These are phyloP conservation scores for Leptopilina myrica DNA, from an alignment of 2,888 invertebrate genomes.

Conservation along the genomic window DNA sequence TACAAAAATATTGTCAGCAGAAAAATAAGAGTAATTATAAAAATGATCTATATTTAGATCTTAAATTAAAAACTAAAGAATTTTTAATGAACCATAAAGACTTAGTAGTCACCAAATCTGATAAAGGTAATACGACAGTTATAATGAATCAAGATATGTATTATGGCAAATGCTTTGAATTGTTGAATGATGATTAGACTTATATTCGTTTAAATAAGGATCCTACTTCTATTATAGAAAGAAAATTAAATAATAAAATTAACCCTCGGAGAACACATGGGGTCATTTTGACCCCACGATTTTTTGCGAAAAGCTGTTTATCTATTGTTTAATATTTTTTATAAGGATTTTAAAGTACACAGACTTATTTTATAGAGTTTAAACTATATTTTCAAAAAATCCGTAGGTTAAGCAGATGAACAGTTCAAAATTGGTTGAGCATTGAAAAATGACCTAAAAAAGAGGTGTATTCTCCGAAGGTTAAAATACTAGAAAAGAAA, in stretches of 20 bases:
- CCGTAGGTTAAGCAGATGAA: too few relatives aligned
- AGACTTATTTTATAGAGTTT: too few relatives aligned
- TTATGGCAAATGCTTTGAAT: not conserved
- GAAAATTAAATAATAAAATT: not conserved
- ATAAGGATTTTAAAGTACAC: too few relatives aligned
- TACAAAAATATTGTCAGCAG: not conserved
- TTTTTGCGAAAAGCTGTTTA: too few relatives aligned
- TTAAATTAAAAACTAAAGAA: not conserved
- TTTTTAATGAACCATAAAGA: not conserved
- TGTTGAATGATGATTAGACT: not conserved
- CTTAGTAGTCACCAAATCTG: not conserved
- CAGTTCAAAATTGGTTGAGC: too few relatives aligned
- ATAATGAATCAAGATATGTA: not conserved
- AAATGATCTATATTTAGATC: not conserved
- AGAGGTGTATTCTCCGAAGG: too few relatives aligned
- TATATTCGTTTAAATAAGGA: not conserved
- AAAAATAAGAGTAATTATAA: not conserved
- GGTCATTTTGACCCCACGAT: too few relatives aligned
- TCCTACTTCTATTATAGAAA: not conserved
- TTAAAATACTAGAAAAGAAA: not conserved
- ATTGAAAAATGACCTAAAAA: too few relatives aligned
- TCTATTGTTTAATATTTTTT: too few relatives aligned
- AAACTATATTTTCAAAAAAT: too few relatives aligned
- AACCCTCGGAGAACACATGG: too few relatives aligned
- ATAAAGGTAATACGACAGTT: not conserved